Conservation (phyloP, 2,797 vertebrate genomes). For the Sciurus vulgaris region DNA sequence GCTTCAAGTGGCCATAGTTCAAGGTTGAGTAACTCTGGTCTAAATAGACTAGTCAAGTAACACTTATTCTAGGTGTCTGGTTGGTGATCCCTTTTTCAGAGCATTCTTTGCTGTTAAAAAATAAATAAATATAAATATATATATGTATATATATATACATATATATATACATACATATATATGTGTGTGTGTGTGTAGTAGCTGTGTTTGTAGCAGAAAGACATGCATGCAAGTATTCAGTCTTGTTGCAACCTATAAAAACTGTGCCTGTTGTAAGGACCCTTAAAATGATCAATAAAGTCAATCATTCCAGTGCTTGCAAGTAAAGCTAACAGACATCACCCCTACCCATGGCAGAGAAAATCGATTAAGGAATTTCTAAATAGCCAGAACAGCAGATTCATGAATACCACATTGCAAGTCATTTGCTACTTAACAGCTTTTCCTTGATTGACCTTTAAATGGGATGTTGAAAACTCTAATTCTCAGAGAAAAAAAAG, state of each 20-base stretch:
- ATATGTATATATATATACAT: too few species aligned
- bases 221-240: not conserved
- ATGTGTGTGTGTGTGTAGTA: too few species aligned
- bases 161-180: too few species aligned
- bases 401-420: not conserved
- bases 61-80: not conserved
- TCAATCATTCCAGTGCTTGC: not conserved
- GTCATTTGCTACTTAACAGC: not conserved
- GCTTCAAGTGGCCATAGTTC: not conserved
- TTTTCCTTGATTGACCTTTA: conserved; percentile 34
- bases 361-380: not conserved
- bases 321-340: not conserved
- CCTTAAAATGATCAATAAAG: conserved; percentile 3
- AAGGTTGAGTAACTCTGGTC: not conserved
- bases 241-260: conserved; percentile 29
- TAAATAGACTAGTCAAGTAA: not conserved
- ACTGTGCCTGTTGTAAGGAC: not conserved
- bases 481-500: not conserved
- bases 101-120: conserved; percentile 19
- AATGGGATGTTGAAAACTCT: conserved; percentile 40
- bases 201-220: conserved; percentile 16
- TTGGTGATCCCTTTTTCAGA: not conserved
- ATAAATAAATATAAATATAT: too few species aligned
- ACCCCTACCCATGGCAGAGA: not conserved
- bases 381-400: not conserved